Percentiles rank a stretch among this genome's conserved stretches.
Evolutionary conservation across 1,140 invertebrate species (phyloP).

Genomic region (Monochamus saltuarius): DNA sequence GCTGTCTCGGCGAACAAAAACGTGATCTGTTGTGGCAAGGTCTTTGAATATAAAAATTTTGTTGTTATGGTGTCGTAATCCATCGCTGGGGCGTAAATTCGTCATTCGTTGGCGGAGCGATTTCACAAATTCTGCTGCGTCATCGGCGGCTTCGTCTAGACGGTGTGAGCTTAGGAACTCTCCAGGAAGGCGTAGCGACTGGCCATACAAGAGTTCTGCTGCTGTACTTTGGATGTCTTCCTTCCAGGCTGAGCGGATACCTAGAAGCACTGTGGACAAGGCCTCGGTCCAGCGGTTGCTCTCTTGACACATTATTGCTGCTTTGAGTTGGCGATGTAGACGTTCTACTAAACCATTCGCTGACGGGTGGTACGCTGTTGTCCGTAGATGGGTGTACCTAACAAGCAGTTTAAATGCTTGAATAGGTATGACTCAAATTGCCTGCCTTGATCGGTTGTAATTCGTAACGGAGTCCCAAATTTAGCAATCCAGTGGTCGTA

Average conservation of each 20-base stretch:
- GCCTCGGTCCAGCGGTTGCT: constrained; percentile 42
- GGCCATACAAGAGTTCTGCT: constrained; percentile 45
- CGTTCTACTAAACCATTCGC: constrained; percentile 47
- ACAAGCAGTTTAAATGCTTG: no score
- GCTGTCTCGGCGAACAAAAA: constrained; percentile 45
- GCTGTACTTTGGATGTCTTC: no score
- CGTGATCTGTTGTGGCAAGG: no score
- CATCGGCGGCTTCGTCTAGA: background rate
- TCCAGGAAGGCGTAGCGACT: constrained; percentile 40
- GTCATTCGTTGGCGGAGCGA: background rate
- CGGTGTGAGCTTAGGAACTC: constrained; percentile 34
- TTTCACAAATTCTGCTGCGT: no score
- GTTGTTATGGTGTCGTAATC: background rate
- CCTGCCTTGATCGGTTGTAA: no score
- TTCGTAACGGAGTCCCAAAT: no score
- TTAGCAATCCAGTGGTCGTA: no score
- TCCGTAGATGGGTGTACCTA: constrained; percentile 38
- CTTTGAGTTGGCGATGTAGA: constrained; percentile 51
- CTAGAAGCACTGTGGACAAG: constrained; percentile 51
- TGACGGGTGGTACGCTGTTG: constrained; percentile 50
- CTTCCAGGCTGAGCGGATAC: constrained; percentile 38
- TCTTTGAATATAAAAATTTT: constrained; percentile 23
- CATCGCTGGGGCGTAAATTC: background rate
- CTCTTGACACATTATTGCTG: constrained; percentile 39
- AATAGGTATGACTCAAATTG: no score